A percentile compares a stretch with the other conserved stretches of the same genome.
Conservation (phyloP, 2,113 vertebrate genomes). For the Myotis brandtii region DNA sequence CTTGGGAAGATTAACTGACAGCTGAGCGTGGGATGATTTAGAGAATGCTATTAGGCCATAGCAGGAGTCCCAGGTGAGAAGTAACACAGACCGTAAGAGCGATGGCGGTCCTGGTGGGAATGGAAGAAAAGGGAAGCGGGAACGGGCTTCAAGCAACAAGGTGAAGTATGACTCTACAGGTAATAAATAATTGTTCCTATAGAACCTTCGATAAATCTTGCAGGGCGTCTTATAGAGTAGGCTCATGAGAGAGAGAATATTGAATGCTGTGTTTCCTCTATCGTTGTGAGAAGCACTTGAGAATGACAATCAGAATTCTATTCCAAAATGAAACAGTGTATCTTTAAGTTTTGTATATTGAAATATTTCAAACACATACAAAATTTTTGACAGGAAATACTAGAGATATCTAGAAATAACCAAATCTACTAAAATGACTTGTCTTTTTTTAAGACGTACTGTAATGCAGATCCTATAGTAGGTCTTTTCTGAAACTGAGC, state of each 20-base stretch:
- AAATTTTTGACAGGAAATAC: slow-evolving; percentile 33
- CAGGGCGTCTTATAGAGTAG: neutral
- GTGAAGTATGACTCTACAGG: neutral
- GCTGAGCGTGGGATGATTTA: neutral
- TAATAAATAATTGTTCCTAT: neutral
- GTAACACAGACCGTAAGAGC: neutral
- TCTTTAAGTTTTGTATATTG: neutral
- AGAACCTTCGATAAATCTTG: neutral
- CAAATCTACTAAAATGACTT: slow-evolving; percentile 56
- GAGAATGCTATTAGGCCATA: neutral
- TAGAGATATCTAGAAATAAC: slow-evolving; percentile 39
- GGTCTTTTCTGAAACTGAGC: slow-evolving; percentile 57
- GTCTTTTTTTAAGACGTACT: slow-evolving; percentile 69
- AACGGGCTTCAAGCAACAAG: neutral
- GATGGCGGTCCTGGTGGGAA: neutral
- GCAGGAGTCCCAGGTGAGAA: neutral
- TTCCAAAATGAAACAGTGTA: neutral
- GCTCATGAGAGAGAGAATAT: neutral
- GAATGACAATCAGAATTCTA: neutral
- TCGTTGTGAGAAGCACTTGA: neutral
- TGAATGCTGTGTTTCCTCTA: neutral
- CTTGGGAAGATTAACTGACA: slow-evolving; percentile 21
- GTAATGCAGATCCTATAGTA: neutral
- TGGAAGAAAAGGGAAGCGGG: neutral
- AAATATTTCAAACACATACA: slow-evolving; percentile 63